Evolutionary conservation across 2,888 invertebrate genomes (phyloP).

Genomic region (Embidobia sp.): DNA sequence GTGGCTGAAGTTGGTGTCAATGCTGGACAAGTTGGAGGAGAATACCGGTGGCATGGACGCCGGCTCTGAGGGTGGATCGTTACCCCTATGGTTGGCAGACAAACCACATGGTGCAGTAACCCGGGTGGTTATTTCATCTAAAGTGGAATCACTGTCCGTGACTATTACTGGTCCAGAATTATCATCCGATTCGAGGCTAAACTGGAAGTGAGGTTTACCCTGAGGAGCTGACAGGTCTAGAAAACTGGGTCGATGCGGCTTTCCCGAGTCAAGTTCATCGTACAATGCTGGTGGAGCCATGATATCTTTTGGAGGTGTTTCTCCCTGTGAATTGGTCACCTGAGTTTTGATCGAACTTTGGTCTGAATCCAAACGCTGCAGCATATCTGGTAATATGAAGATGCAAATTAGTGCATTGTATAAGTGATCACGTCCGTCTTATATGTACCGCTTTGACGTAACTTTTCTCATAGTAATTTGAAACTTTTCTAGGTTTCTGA

Average conservation of each 20-base stretch:
- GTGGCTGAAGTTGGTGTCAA: slow-evolving; percentile 86
- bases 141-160: slow-evolving; percentile 80
- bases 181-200: slow-evolving; percentile 79
- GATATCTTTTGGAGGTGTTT: slow-evolving; percentile 74
- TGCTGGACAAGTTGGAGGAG: slow-evolving; percentile 74
- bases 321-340: slow-evolving; percentile 75
- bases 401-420: too few species aligned
- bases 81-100: slow-evolving; percentile 75
- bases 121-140: slow-evolving; percentile 80
- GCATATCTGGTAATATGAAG: too few species aligned
- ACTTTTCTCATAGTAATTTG: too few species aligned
- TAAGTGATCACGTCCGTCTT: too few species aligned
- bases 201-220: slow-evolving; percentile 87
- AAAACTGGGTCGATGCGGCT: slow-evolving; percentile 84
- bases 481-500: too few species aligned
- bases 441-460: too few species aligned
- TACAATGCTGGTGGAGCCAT: slow-evolving; percentile 78
- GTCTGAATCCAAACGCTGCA: slow-evolving; percentile 75
- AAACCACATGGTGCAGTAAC: slow-evolving; percentile 76
- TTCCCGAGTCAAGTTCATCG: slow-evolving; percentile 75
- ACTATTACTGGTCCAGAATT: slow-evolving; percentile 83
- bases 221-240: slow-evolving; percentile 86
- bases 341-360: slow-evolving; percentile 78
- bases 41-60: slow-evolving; percentile 83
- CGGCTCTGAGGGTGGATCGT: slow-evolving; percentile 83